Percentiles rank a stretch among this genome's conserved stretches.
Evolutionary conservation across 2,888 invertebrate species (phyloP).

Genomic region (Sesamia inferens): DNA sequence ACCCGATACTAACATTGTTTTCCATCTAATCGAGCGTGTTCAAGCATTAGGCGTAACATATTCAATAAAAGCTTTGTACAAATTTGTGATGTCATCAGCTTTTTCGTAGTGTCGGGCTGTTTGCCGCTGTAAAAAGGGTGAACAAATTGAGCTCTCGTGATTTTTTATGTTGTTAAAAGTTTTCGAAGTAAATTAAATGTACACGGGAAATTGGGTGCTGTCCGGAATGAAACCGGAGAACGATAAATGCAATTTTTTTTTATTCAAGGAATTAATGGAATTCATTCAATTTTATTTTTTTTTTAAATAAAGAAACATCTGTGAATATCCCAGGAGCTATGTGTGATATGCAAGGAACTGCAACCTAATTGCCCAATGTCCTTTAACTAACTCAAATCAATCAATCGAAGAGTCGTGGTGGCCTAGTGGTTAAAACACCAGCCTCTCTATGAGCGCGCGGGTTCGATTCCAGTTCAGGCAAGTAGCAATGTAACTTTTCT

Average conservation of each 20-base stretch:
- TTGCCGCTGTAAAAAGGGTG: slow-evolving; percentile 27
- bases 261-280: neutral
- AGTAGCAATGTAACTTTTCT: no score
- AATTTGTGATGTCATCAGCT: slow-evolving; percentile 42
- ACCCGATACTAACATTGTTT: neutral
- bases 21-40: slow-evolving; percentile 6
- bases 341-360: neutral
- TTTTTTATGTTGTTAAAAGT: slow-evolving; percentile 39
- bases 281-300: neutral
- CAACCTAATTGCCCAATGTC: neutral
- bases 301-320: no score
- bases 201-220: slow-evolving; percentile 3
- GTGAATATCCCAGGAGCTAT: neutral
- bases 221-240: neutral
- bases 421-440: no score
- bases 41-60: slow-evolving; percentile 1
- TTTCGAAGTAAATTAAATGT: slow-evolving; percentile 16
- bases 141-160: slow-evolving; percentile 23
- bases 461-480: no score
- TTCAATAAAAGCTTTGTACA: slow-evolving; percentile 17
- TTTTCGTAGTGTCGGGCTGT: slow-evolving; percentile 25
- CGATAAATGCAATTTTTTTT: neutral
- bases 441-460: no score
- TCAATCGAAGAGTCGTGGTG: no score
- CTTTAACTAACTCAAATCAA: no score